Conservation (phyloP, 2,888 invertebrate species). For the Drosophila prolongata region DNA sequence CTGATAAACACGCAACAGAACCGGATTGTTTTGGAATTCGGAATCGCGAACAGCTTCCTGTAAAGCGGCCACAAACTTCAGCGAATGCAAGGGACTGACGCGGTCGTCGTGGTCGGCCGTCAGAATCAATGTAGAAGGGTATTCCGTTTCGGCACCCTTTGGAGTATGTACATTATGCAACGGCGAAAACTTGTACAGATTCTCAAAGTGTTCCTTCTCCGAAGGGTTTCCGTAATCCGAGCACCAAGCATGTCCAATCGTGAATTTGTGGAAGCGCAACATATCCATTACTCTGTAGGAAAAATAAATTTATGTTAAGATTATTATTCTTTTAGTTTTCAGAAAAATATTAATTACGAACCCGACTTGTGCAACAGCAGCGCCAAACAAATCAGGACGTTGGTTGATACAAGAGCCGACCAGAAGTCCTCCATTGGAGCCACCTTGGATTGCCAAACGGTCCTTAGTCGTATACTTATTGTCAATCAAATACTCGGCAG, state of each 20-base stretch:
- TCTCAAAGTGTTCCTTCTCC: conserved; percentile 93
- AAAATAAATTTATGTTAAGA: not conserved
- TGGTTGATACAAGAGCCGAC: conserved; percentile 98
- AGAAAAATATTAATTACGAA: conserved; percentile 84
- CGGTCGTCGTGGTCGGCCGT: conserved; percentile 99
- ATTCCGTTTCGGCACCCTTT: conserved; percentile 86
- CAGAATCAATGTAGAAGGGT: conserved; percentile 95
- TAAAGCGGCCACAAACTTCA: conserved; percentile 96
- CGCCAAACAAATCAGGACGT: conserved; percentile 96
- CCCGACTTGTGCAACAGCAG: conserved; percentile 97
- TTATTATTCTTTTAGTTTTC: too few species aligned
- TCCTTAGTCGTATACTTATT: conserved; percentile 91
- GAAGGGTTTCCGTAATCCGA: conserved; percentile 98
- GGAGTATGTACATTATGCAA: conserved; percentile 94
- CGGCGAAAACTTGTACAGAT: conserved; percentile 95
- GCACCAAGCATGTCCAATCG: conserved; percentile 98
- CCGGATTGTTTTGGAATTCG: conserved; percentile 91
- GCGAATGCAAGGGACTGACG: conserved; percentile 98
- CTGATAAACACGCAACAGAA: conserved; percentile 95
- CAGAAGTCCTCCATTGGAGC: conserved; percentile 98
- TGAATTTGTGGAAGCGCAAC: conserved; percentile 98
- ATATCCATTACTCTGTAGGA: conserved; percentile 95
- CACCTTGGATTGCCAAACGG: conserved; percentile 95
- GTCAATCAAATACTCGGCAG: conserved; percentile 93
- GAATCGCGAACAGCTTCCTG: conserved; percentile 89